Evolutionary conservation across 2,888 invertebrate genomes (phyloP), one percentile per base, ranked within the genome.

Genomic region (Hypomecis atomaria): DNA sequence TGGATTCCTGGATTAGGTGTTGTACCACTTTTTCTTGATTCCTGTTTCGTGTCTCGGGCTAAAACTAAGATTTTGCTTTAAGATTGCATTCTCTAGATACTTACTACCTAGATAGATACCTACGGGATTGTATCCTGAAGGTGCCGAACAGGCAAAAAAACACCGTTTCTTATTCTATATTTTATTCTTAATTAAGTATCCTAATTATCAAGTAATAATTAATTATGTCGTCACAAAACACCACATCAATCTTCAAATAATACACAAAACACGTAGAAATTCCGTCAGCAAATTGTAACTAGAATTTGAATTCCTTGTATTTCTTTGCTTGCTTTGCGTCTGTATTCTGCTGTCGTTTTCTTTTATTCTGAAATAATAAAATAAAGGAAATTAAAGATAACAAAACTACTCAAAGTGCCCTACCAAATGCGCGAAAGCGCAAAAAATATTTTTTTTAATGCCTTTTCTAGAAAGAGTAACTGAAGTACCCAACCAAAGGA

Each of bases 241-340:
- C 36, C 50, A 13, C 8, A 38, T 11, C 9, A 37, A 11, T 6
- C 11, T 37, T 42, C 23, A 33, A 42, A 10, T 40, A 40, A 52
- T 43, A 5, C n/a, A 43, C 0, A 48, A 34, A n/a, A 48, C 10
- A 48, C 5, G 5, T 8, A 50, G 4, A 43, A 38, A 55, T 38
- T n/a, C 23, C n/a, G 3, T 8, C 36, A 23, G 36, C 6, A 43
- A 9, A 36, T 5, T 52, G 53, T 1, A 10, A 54, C 66, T 90
- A 99, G 94, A 99, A 99, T 88, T 99, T 99, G 94, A 99, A 99
- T 86, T 99, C 99, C 90, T 99, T 99, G 94, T 99, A 99, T 92
- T 99, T 99, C 93, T 99, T 99, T 10, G 97, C 96, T 75, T 97
- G 96, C 86, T 98, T 98, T 5, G 96, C 95, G 75, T 98, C 97